These are phyloP conservation scores for Morinoia aosen DNA, from an alignment of 2,888 invertebrate genomes.

Conservation along the genomic window DNA sequence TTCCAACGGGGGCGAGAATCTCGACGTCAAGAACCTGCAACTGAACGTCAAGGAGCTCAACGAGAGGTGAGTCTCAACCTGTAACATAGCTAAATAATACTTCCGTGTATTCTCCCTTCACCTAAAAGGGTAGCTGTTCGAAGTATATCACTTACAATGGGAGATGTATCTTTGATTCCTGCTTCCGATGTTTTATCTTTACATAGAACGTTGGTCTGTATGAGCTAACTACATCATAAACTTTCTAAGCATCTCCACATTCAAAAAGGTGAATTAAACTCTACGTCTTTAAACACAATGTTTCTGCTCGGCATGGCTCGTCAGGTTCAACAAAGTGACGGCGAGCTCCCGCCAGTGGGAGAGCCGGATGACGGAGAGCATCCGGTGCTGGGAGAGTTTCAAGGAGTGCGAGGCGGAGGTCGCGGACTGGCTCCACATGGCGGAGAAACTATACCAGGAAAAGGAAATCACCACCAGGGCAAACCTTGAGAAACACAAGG, in stretches of 20 bases:
- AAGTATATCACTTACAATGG: no score
- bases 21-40: slow-evolving; percentile 79
- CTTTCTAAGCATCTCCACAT: no score
- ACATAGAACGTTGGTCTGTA: neutral
- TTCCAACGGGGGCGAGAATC: slow-evolving; percentile 81
- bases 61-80: slow-evolving; percentile 79
- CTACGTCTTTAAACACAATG: neutral
- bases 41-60: slow-evolving; percentile 84
- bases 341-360: slow-evolving; percentile 62
- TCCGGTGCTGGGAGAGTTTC: slow-evolving; percentile 88
- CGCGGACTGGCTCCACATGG: slow-evolving; percentile 88
- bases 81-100: slow-evolving; percentile 70
- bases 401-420: slow-evolving; percentile 84
- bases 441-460: slow-evolving; percentile 85
- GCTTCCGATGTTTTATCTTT: neutral
- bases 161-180: neutral
- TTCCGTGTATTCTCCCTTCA: neutral
- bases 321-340: slow-evolving; percentile 60
- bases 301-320: neutral
- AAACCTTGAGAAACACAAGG: slow-evolving; percentile 85
- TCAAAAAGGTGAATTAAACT: neutral
- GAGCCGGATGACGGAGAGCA: slow-evolving; percentile 80
- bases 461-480: slow-evolving; percentile 83
- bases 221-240: neutral
- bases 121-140: neutral